Evolutionary conservation across 2,113 vertebrate genomes (phyloP).

Genomic region (Polypterus bichir): DNA sequence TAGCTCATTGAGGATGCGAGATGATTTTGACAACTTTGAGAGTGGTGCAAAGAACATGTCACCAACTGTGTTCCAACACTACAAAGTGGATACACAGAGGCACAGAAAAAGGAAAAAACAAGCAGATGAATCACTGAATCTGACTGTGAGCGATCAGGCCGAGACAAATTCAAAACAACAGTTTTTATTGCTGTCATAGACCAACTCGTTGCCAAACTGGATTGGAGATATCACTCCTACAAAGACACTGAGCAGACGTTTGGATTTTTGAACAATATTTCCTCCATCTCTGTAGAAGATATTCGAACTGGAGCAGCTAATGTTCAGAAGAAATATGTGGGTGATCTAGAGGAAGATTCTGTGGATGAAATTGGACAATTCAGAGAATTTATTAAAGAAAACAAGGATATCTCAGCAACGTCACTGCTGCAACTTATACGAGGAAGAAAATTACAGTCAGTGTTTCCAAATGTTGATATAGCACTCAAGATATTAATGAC

Average conservation of each 20-base stretch:
- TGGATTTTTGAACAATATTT: not conserved
- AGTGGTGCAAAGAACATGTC: not conserved
- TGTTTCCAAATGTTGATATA: constrained; percentile 2
- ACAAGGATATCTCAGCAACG: not conserved
- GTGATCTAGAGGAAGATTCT: not conserved
- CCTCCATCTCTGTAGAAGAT: not conserved
- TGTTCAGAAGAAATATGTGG: not conserved
- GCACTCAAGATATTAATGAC: not conserved
- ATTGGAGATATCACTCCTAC: too few relatives aligned
- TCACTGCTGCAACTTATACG: not conserved
- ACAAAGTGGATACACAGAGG: too few relatives aligned
- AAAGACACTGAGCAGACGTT: not conserved
- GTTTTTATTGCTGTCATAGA: too few relatives aligned
- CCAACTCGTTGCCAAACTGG: too few relatives aligned
- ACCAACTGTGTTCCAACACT: too few relatives aligned
- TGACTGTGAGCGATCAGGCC: not conserved
- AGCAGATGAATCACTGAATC: not conserved
- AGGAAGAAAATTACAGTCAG: not conserved
- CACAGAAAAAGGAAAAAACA: not conserved
- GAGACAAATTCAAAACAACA: too few relatives aligned
- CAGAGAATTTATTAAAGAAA: not conserved
- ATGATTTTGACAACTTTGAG: not conserved
- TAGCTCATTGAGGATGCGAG: not conserved
- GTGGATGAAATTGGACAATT: not conserved
- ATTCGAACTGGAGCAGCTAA: not conserved